phyloP scores from a whole-genome alignment of 2,888 invertebrate genomes.

The Acrobasis repandana region DNA sequence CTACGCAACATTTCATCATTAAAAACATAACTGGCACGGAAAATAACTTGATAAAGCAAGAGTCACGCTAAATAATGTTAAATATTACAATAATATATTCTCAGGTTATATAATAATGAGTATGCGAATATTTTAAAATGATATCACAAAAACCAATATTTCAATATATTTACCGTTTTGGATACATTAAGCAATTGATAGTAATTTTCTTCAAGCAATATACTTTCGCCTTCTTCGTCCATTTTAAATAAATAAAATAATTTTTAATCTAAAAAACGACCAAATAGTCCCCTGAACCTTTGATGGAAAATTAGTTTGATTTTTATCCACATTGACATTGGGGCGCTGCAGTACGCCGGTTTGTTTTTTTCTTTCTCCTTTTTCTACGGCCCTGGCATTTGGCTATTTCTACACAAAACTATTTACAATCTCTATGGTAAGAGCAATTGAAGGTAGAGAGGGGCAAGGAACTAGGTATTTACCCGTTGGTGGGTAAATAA shows the following conservation, averaged over 20 bases:
- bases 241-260: conserved; percentile 60
- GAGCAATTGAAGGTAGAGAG: too few species aligned
- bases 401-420: background rate
- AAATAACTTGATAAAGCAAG: background rate
- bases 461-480: too few species aligned
- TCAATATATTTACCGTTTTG: conserved; percentile 86
- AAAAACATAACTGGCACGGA: background rate
- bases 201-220: conserved; percentile 90
- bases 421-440: too few species aligned
- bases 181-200: conserved; percentile 94
- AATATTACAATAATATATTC: conserved; percentile 28
- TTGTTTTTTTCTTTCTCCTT: background rate
- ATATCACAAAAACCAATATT: conserved; percentile 33
- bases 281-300: conserved; percentile 24
- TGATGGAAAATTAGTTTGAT: conserved; percentile 21
- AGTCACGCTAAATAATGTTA: background rate
- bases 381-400: background rate
- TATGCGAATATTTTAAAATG: conserved; percentile 42
- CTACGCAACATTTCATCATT: background rate
- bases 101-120: conserved; percentile 47
- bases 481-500: too few species aligned
- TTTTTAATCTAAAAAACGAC: conserved; percentile 33
- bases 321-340: conserved; percentile 37
- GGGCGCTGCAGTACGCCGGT: conserved; percentile 4
- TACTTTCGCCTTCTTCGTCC: conserved; percentile 87